A percentile compares a stretch with the other conserved stretches of the same genome.
Evolutionary conservation across 2,888 invertebrate species (phyloP).

Genomic region (Campoplex nolae): DNA sequence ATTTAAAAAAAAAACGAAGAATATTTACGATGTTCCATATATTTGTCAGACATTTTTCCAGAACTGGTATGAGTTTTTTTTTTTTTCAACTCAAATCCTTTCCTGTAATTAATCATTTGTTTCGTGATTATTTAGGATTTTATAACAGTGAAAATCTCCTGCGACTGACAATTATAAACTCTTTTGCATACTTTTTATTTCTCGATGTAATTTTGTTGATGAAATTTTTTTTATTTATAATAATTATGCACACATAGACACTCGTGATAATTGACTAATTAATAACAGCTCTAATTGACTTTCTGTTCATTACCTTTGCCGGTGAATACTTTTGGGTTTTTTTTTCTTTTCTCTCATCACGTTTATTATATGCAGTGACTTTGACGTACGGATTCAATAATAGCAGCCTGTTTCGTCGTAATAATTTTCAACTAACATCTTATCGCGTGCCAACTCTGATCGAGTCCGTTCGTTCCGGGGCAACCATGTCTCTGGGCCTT

Average conservation of each 20-base stretch:
- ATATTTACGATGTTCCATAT: not conserved
- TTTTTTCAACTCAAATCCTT: not conserved
- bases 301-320: not conserved
- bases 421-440: slow-evolving; percentile 60
- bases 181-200: not conserved
- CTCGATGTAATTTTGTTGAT: not conserved
- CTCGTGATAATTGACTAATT: not conserved
- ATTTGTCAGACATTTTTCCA: too few species aligned
- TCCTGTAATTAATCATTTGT: not conserved
- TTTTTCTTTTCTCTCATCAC: not conserved
- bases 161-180: too few species aligned
- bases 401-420: slow-evolving; percentile 51
- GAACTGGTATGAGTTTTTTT: too few species aligned
- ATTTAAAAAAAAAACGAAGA: not conserved
- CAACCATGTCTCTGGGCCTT: not conserved
- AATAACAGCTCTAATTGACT: not conserved
- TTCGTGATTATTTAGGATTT: not conserved
- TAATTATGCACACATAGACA: not conserved
- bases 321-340: not conserved
- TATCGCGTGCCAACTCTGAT: slow-evolving; percentile 61
- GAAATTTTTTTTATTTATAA: not conserved
- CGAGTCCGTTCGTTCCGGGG: slow-evolving; percentile 9
- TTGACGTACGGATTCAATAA: slow-evolving; percentile 16
- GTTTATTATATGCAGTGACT: not conserved
- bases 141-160: not conserved